Percentiles rank a stretch among this genome's conserved stretches.
Conservation (phyloP, 2,888 invertebrate genomes). For the Melanargia galathea region DNA sequence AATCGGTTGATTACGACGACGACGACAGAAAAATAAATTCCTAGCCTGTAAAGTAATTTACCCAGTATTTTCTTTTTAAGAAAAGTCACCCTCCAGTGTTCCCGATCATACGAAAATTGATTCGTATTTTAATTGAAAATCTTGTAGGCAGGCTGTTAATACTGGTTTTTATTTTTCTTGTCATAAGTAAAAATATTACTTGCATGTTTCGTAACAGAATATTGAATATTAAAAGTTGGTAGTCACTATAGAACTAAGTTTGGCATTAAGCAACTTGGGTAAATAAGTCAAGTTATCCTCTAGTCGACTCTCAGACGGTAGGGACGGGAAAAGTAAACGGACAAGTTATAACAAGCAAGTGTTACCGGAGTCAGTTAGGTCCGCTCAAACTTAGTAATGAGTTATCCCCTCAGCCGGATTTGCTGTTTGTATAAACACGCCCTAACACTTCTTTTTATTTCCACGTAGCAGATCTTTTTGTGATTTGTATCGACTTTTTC, state of each 20-base stretch:
- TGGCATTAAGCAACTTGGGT: slow-evolving; percentile 17
- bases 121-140: too few relatives aligned
- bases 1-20: too few relatives aligned
- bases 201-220: slow-evolving; percentile 7
- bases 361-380: slow-evolving; percentile 54
- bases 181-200: background rate
- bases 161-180: too few relatives aligned
- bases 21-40: too few relatives aligned
- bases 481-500: background rate
- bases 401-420: slow-evolving; percentile 53
- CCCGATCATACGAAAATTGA: too few relatives aligned
- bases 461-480: background rate
- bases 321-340: slow-evolving; percentile 23
- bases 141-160: too few relatives aligned
- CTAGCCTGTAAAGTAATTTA: too few relatives aligned
- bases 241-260: slow-evolving; percentile 16
- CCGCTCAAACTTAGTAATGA: slow-evolving; percentile 69
- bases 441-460: slow-evolving; percentile 4
- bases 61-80: too few relatives aligned
- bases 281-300: slow-evolving; percentile 21
- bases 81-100: too few relatives aligned
- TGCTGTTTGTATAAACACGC: slow-evolving; percentile 26
- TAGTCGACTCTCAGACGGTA: slow-evolving; percentile 24
- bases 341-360: slow-evolving; percentile 60
- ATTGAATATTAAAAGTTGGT: slow-evolving; percentile 18